Evolutionary conservation across 2,797 vertebrate species (phyloP).

Genomic region (Schizopygopsis malacanthus): DNA sequence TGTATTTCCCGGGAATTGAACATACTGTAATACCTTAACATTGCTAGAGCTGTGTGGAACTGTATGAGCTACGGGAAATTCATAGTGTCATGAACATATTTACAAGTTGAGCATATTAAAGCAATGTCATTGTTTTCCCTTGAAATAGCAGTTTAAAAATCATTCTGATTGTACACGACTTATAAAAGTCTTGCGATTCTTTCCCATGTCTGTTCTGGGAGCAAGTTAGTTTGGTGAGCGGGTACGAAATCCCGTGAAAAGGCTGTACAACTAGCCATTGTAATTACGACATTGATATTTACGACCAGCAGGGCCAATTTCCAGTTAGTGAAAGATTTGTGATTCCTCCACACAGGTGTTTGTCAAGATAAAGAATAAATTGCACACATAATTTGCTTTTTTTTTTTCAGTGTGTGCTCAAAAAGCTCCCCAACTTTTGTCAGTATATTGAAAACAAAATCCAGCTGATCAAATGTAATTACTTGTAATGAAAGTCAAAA

Average conservation of each 20-base stretch:
- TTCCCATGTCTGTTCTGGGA: neutral
- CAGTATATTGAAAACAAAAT: no score
- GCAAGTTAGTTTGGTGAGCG: neutral
- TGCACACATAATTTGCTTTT: no score
- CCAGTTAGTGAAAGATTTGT: neutral
- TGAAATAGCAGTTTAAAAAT: neutral
- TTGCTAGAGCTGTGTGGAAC: no score
- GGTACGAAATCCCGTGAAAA: neutral
- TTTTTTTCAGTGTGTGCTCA: neutral
- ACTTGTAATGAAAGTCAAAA: neutral
- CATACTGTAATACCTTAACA: no score
- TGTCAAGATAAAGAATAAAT: no score
- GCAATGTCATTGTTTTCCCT: neutral
- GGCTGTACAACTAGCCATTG: no score
- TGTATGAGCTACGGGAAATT: no score
- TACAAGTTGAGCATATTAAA: no score
- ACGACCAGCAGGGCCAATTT: neutral
- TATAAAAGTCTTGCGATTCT: no score
- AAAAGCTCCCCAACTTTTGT: neutral
- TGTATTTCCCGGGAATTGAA: neutral
- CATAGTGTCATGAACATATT: no score
- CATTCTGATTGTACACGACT: neutral
- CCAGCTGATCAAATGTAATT: neutral
- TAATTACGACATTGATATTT: no score
- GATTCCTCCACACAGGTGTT: neutral